A percentile compares a stretch with the other conserved stretches of the same genome.
Evolutionary conservation across 1,140 invertebrate genomes (phyloP).

Genomic region (Bombus sibiricus): DNA sequence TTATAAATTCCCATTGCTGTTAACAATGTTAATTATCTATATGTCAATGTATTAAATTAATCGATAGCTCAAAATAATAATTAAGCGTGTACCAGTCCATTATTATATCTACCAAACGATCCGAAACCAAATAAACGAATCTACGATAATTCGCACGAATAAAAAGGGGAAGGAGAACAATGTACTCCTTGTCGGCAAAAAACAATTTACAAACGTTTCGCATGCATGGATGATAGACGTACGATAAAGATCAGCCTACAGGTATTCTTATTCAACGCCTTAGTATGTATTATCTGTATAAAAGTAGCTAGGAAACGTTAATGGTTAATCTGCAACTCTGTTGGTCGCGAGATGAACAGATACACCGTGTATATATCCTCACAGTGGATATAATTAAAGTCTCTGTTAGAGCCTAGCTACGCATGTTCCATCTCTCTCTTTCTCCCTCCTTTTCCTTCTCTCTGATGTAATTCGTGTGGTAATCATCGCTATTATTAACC

Average conservation of each 20-base stretch:
- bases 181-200: not conserved
- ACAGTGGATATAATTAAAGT: conserved; percentile 64
- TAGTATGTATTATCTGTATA: conserved; percentile 57
- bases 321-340: conserved; percentile 59
- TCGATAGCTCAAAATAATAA: no score
- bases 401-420: conserved; percentile 58
- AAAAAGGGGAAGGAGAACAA: not conserved
- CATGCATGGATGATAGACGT: conserved; percentile 45
- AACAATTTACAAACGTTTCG: conserved; percentile 46
- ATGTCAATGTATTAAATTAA: no score
- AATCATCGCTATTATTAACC: conserved; percentile 69
- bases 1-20: no score
- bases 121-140: not conserved
- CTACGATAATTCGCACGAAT: not conserved
- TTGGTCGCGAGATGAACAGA: conserved; percentile 58
- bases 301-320: conserved; percentile 58
- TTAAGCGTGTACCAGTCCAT: no score
- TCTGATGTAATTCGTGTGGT: conserved; percentile 60
- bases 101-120: no score
- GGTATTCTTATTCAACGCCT: conserved; percentile 53
- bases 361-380: conserved; percentile 53
- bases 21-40: no score
- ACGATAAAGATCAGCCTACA: conserved; percentile 47
- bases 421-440: not conserved
- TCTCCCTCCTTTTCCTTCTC: not conserved